Percentiles rank a stretch among this genome's conserved stretches.
phyloP scores from a whole-genome alignment of 2,888 invertebrate genomes.

The Tridacna crocea region DNA sequence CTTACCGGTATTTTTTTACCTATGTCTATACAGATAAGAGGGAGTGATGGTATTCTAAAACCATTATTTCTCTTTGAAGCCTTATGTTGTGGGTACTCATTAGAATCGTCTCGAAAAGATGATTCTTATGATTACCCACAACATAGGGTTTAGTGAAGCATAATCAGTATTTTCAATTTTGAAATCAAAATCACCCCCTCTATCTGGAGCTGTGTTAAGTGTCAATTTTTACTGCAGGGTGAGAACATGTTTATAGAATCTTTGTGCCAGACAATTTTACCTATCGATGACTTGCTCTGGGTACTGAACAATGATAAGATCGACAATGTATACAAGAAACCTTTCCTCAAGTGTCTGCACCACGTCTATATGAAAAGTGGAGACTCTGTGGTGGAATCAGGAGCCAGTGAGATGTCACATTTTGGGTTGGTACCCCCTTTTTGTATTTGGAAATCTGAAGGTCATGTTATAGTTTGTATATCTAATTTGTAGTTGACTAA shows the following conservation, averaged over 20 bases:
- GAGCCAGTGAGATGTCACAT: slow-evolving; percentile 83
- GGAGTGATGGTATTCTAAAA: too few relatives aligned
- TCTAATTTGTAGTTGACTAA: too few relatives aligned
- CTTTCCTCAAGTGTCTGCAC: slow-evolving; percentile 83
- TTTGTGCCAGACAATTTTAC: slow-evolving; percentile 83
- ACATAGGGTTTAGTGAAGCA: too few relatives aligned
- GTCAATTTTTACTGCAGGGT: slow-evolving; percentile 70
- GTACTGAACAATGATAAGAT: slow-evolving; percentile 81
- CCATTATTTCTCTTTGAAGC: too few relatives aligned
- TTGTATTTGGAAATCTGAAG: neutral
- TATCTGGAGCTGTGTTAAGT: neutral
- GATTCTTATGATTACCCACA: too few relatives aligned
- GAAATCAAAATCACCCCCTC: too few relatives aligned
- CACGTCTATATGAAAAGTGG: slow-evolving; percentile 83
- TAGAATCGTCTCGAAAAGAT: too few relatives aligned
- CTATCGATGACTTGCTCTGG: slow-evolving; percentile 82
- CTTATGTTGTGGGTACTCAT: too few relatives aligned
- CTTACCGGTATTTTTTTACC: too few relatives aligned
- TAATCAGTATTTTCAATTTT: too few relatives aligned
- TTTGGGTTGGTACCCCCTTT: slow-evolving; percentile 74
- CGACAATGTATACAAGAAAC: slow-evolving; percentile 80
- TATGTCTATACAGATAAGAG: too few relatives aligned
- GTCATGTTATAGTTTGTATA: too few relatives aligned
- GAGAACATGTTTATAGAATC: slow-evolving; percentile 84
- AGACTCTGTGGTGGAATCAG: slow-evolving; percentile 77